phyloP scores from a whole-genome alignment of 2,113 vertebrate species.

The Oceanodroma tethys region DNA sequence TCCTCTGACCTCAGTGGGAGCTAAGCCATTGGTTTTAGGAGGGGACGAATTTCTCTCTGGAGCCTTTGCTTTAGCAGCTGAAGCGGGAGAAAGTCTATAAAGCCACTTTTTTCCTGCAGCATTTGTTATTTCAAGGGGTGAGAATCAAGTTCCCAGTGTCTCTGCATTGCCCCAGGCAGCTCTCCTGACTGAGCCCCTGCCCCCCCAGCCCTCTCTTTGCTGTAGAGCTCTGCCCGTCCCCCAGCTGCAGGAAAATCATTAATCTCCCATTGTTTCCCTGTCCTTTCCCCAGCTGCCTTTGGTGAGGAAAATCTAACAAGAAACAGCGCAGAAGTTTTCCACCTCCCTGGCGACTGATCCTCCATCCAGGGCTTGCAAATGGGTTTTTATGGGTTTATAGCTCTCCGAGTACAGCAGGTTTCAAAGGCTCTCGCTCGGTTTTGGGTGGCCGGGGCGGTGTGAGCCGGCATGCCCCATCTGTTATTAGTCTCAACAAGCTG shows the following conservation, averaged over 20 bases:
- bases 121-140: not conserved
- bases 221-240: not conserved
- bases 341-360: fast-evolving
- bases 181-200: not conserved
- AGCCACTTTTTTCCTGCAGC: fast-evolving
- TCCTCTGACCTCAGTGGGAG: not conserved
- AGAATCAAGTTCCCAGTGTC: not conserved
- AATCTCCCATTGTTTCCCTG: not conserved
- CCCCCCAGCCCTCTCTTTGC: not conserved
- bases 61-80: not conserved
- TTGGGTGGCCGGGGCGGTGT: not conserved
- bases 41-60: not conserved
- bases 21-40: not conserved
- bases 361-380: not conserved
- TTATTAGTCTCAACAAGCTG: not conserved
- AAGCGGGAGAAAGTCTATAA: not conserved
- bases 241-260: not conserved
- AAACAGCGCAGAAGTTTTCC: not conserved
- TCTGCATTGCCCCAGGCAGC: not conserved
- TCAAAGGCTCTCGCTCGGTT: not conserved
- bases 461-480: not conserved
- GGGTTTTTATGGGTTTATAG: not conserved
- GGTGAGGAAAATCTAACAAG: not conserved
- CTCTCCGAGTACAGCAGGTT: fast-evolving
- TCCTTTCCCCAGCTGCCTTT: not conserved